These are phyloP conservation scores for Odocoileus virginianus DNA, from an alignment of 2,113 vertebrate genomes.

Conservation along the genomic window DNA sequence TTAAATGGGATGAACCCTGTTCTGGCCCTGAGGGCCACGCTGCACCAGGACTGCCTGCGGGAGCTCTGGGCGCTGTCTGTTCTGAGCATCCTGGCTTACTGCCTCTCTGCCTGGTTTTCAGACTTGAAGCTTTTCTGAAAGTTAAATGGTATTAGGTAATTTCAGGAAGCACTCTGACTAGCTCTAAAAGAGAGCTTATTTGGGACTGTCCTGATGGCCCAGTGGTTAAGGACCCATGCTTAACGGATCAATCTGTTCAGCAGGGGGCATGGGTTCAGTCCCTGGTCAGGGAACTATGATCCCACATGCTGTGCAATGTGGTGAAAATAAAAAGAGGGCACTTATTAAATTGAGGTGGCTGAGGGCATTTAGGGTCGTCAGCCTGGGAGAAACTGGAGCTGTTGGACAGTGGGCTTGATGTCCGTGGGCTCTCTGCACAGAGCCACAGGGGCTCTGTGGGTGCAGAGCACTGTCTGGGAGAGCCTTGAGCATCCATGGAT, in stretches of 20 bases:
- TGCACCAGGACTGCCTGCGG: rapidly evolving
- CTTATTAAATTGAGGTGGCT: background rate
- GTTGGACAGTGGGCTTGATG: background rate
- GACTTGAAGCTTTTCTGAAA: background rate
- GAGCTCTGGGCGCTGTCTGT: background rate
- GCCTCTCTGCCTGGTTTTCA: background rate
- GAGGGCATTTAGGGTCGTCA: too few species aligned
- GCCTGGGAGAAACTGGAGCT: background rate
- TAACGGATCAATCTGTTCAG: background rate
- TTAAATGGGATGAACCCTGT: background rate
- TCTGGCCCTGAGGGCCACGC: background rate
- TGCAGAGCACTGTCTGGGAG: background rate
- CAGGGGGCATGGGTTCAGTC: background rate
- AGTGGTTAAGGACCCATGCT: background rate
- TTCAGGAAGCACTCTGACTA: background rate
- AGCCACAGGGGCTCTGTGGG: background rate
- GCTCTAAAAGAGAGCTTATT: background rate
- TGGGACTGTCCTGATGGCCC: background rate
- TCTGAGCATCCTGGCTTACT: background rate
- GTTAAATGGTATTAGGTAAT: background rate
- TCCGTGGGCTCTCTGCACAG: background rate
- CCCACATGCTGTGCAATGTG: background rate
- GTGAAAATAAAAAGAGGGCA: background rate
- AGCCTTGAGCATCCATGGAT: background rate
- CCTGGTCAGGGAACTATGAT: background rate